A percentile compares a stretch with the other conserved stretches of the same genome.
phyloP scores from a whole-genome alignment of 2,888 invertebrate species.

The Lycia hirtaria region DNA sequence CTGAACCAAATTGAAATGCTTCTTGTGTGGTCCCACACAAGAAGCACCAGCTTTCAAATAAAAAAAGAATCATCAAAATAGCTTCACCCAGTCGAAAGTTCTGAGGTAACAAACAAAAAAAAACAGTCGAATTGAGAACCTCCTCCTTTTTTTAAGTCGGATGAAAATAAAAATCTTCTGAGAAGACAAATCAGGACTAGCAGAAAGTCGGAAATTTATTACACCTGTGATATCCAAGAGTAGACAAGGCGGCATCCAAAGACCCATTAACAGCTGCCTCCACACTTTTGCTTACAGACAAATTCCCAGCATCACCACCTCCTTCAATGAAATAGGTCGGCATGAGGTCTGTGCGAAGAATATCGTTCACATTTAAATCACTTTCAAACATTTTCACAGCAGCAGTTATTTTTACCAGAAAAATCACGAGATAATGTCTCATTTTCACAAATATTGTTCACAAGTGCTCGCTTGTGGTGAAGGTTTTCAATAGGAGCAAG shows the following conservation, averaged over 20 bases:
- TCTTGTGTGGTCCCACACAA: too few relatives aligned
- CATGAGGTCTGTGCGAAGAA: constrained; percentile 89
- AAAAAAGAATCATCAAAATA: too few relatives aligned
- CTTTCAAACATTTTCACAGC: constrained; percentile 57
- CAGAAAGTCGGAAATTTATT: too few relatives aligned
- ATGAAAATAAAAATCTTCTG: too few relatives aligned
- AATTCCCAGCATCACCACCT: constrained; percentile 52
- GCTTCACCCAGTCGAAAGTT: too few relatives aligned
- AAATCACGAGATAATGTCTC: constrained; percentile 26
- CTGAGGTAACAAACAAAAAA: too few relatives aligned
- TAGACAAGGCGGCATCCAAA: constrained; percentile 86
- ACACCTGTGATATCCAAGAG: constrained; percentile 90
- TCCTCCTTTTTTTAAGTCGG: too few relatives aligned
- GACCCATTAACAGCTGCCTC: constrained; percentile 81
- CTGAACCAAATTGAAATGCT: too few relatives aligned
- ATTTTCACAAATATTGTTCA: constrained; percentile 25
- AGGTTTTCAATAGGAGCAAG: constrained; percentile 32
- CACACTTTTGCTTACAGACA: constrained; percentile 40
- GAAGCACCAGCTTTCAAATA: too few relatives aligned
- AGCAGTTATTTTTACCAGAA: constrained; percentile 24
- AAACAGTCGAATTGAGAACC: too few relatives aligned
- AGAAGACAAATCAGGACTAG: too few relatives aligned
- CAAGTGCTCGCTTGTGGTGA: constrained; percentile 4
- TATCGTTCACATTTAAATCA: constrained; percentile 87
- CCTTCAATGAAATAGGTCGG: constrained; percentile 87